Percentiles rank a stretch among this genome's conserved stretches.
Conservation (phyloP, 2,113 vertebrate genomes). For the Lepidothrix coronata region DNA sequence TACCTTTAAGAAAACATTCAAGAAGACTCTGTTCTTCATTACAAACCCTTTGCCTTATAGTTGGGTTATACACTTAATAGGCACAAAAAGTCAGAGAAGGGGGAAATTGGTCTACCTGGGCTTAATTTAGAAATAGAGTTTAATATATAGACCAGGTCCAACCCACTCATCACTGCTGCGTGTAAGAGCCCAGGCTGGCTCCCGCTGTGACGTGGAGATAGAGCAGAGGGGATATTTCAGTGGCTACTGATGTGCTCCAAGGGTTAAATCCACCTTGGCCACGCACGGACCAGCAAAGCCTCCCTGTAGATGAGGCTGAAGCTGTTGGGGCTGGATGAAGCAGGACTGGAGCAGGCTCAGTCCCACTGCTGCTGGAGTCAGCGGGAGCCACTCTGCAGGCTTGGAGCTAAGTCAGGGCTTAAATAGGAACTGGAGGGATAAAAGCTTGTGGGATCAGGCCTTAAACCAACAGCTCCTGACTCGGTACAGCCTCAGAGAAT, state of each 20-base stretch:
- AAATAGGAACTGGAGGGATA: constrained; percentile 43
- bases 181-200: neutral
- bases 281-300: neutral
- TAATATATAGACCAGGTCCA: neutral
- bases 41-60: neutral
- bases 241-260: neutral
- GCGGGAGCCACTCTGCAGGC: neutral
- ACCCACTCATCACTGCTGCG: too few relatives aligned
- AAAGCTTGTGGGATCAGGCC: constrained; percentile 50
- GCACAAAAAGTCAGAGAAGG: neutral
- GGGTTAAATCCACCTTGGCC: neutral
- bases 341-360: neutral
- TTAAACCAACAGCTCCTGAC: constrained; percentile 22
- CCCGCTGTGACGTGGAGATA: neutral
- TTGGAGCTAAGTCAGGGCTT: constrained; percentile 45
- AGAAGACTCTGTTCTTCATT: neutral
- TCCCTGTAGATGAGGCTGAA: neutral
- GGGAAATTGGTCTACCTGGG: neutral
- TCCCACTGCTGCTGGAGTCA: neutral
- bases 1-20: neutral
- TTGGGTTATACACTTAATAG: neutral
- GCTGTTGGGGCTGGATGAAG: neutral
- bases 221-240: neutral
- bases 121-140: neutral
- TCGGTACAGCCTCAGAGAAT: neutral